These are phyloP conservation scores for Anthopleura xanthogrammica DNA, from an alignment of 92 coral and sea anemone genomes.

Conservation along the genomic window DNA sequence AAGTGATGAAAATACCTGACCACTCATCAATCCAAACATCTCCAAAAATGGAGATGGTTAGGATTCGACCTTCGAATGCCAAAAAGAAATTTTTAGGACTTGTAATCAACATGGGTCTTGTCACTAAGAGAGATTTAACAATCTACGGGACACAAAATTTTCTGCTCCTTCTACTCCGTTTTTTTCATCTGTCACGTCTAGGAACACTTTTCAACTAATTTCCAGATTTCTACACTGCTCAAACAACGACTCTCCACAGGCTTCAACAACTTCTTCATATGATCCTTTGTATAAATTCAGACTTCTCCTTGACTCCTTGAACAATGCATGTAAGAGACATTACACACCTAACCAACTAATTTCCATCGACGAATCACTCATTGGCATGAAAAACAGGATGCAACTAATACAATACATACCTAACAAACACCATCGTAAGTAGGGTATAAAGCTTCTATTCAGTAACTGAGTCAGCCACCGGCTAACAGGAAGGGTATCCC, in stretches of 20 bases:
- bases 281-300: constrained; percentile 1
- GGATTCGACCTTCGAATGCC: too few relatives aligned
- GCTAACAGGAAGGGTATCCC: not conserved
- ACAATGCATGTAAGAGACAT: not conserved
- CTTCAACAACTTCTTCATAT: too few relatives aligned
- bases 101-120: too few relatives aligned
- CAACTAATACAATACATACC: too few relatives aligned
- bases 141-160: too few relatives aligned
- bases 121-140: too few relatives aligned
- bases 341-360: not conserved
- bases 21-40: too few relatives aligned
- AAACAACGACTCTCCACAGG: not conserved
- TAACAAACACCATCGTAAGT: not conserved
- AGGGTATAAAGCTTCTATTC: not conserved
- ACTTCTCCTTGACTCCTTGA: not conserved
- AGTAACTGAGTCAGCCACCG: not conserved
- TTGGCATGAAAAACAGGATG: too few relatives aligned
- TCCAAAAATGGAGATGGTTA: too few relatives aligned
- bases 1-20: too few relatives aligned
- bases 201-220: constrained; percentile 38
- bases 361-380: not conserved
- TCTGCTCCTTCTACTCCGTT: too few relatives aligned
- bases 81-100: too few relatives aligned
- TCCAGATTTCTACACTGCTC: constrained; percentile 33
- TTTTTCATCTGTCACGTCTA: constrained; percentile 25